These are phyloP conservation scores for Drusus annulatus DNA, from an alignment of 1,140 invertebrate species.

Conservation along the genomic window DNA sequence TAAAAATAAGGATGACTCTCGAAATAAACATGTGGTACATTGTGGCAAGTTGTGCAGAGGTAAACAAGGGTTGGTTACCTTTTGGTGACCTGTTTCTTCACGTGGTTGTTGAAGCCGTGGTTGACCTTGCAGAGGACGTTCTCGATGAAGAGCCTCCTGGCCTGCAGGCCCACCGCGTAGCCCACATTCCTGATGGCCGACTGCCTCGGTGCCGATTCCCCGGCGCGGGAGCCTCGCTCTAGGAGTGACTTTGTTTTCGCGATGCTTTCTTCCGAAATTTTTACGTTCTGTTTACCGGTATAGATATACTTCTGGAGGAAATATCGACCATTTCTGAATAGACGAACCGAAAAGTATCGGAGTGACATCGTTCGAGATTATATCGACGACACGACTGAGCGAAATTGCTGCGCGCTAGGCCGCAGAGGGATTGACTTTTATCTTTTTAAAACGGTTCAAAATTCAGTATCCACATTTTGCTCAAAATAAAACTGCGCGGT, in stretches of 20 bases:
- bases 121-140: conserved; percentile 45
- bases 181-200: conserved; percentile 38
- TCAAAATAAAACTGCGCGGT: too few species aligned
- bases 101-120: conserved; percentile 9
- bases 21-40: not conserved
- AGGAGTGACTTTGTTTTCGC: conserved; percentile 23
- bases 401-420: too few species aligned
- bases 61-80: conserved; percentile 11
- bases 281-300: conserved; percentile 23
- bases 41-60: too few species aligned
- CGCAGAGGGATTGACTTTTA: too few species aligned
- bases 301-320: conserved; percentile 25
- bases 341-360: conserved; percentile 31
- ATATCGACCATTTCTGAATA: conserved; percentile 42
- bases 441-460: too few species aligned
- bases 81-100: conserved; percentile 22
- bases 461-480: too few species aligned
- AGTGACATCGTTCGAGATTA: conserved; percentile 42
- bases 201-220: not conserved
- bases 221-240: not conserved
- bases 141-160: conserved; percentile 40
- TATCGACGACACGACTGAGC: too few species aligned
- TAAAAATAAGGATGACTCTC: not conserved
- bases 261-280: conserved; percentile 34
- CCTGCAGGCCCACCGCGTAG: not conserved